These are phyloP conservation scores for Uloborus plumipes DNA, from an alignment of 2,888 invertebrate species.

Conservation along the genomic window DNA sequence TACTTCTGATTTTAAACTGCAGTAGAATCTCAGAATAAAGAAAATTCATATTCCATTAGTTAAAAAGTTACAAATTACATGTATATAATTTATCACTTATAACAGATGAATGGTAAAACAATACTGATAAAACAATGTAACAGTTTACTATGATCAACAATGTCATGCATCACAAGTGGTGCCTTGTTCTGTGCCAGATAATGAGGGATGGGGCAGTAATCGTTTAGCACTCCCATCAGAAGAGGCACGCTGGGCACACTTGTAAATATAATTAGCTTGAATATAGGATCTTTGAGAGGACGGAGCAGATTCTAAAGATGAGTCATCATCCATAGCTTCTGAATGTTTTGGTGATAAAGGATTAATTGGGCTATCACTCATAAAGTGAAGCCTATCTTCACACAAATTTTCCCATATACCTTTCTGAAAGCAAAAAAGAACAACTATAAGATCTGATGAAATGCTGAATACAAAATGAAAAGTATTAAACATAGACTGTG, in stretches of 20 bases:
- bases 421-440: slow-evolving; percentile 46
- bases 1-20: no score
- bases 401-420: slow-evolving; percentile 60
- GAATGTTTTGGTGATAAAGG: slow-evolving; percentile 52
- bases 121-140: slow-evolving; percentile 2
- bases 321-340: slow-evolving; percentile 55
- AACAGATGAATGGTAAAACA: not conserved
- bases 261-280: slow-evolving; percentile 46
- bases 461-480: no score
- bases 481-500: no score
- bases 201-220: not conserved
- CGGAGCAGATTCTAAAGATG: slow-evolving; percentile 46
- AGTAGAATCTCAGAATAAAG: not conserved
- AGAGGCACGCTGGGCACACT: slow-evolving; percentile 25
- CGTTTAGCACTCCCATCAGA: slow-evolving; percentile 17
- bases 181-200: slow-evolving; percentile 29
- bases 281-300: slow-evolving; percentile 41
- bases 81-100: not conserved
- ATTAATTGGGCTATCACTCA: slow-evolving; percentile 50
- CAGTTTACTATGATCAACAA: not conserved
- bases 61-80: not conserved
- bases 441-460: not conserved
- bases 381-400: slow-evolving; percentile 60
- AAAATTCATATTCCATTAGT: not conserved
- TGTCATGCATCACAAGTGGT: slow-evolving; percentile 40